Base-by-base conservation (phyloP, 2,888 invertebrate species). In the Cataglyphis albicans region DNA sequence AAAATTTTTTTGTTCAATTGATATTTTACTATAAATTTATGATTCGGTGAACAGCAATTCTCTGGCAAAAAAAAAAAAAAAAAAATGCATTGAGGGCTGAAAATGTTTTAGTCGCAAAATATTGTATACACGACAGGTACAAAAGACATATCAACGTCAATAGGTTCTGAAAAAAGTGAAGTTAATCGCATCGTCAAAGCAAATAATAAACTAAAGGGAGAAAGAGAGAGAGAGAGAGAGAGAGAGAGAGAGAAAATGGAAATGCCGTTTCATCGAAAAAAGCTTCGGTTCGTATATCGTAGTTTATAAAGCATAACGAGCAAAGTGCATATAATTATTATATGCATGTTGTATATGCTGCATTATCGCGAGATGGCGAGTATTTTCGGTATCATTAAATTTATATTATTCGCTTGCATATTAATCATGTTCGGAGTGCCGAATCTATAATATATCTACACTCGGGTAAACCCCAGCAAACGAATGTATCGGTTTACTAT, bases 351-450 rank as follows among this genome's bases (percentile, higher is more conserved):
- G 76, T 70, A 67, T 70, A 67, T 70, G 70, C 32, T 59, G 78
- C 32, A 78, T 78, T 59, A 72, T 80, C 52, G 59, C 32, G 73
- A 80, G 74, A 72, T 29, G 44, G 59, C 32, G 78, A 25, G 73
- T 80, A 80, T 80, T 80, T 80, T 80, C 55, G 44, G 73, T 80
- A 80, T 78, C 78, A 78, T 80, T 80, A 80, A 80, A 80, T 80
- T 72, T 80, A 80, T 80, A 80, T 80, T 48, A 80, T 73, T 68
- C 74, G 73, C 74, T 72, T 25, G 78, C 72, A 44, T 72, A 80
- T 80, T 73, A 80, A 59, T 80, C 59, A 76, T 29, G 29, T 67
- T 67, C 68, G 25, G 5, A 25, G 38, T n/a, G 44, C 32, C 21
- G n/a, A n/a, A 12, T 29, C n/a, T 72, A 35, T 44, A 73, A 57